A percentile compares a stretch with the other conserved stretches of the same genome.
phyloP scores from a whole-genome alignment of 2,888 invertebrate species.

The Dryobotodes eremita region DNA sequence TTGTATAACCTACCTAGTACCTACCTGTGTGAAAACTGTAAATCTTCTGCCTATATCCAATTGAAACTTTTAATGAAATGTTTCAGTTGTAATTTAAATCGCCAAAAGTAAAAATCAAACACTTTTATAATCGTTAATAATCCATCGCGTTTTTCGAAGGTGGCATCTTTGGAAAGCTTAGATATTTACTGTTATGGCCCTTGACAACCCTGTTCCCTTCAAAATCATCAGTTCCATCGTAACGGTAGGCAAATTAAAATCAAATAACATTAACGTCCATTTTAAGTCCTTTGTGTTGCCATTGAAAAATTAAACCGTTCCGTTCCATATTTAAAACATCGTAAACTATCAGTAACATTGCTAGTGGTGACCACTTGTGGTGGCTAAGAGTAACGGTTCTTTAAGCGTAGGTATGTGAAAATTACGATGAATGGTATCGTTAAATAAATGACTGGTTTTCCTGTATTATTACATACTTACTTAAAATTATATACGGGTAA shows the following conservation, averaged over 20 bases:
- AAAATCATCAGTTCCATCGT: conserved; percentile 85
- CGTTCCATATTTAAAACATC: conserved; percentile 69
- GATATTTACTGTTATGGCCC: neutral
- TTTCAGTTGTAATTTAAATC: neutral
- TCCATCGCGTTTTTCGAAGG: neutral
- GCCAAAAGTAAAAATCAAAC: neutral
- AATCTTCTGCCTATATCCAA: neutral
- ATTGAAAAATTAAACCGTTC: conserved; percentile 76
- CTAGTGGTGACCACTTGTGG: conserved; percentile 60
- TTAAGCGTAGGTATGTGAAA: conserved; percentile 44
- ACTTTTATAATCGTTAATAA: neutral
- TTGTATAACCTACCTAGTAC: neutral
- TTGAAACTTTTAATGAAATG: neutral
- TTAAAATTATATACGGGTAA: neutral
- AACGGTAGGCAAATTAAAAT: conserved; percentile 83
- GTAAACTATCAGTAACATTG: conserved; percentile 63
- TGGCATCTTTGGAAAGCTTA: neutral
- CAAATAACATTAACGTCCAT: conserved; percentile 82
- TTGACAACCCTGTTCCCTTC: conserved; percentile 66
- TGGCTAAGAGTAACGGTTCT: conserved; percentile 64
- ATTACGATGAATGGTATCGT: conserved; percentile 45
- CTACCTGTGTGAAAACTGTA: neutral
- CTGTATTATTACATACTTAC: conserved; percentile 29
- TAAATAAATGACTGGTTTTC: conserved; percentile 38
- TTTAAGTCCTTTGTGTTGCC: conserved; percentile 74